Evolutionary conservation across 2,113 vertebrate species (phyloP).

Genomic region (Fulica atra): DNA sequence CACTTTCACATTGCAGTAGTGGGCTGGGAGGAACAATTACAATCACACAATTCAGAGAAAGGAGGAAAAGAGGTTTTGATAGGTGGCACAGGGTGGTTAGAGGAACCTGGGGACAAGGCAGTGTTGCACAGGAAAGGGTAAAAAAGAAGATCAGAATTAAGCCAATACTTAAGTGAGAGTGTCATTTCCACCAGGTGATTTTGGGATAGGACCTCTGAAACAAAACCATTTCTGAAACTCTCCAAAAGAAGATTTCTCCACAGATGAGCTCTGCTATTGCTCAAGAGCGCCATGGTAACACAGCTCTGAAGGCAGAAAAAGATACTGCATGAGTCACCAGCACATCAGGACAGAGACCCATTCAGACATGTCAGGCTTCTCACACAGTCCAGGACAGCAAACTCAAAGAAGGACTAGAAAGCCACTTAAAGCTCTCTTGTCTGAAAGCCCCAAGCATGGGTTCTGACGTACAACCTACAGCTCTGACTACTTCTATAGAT

Average conservation of each 20-base stretch:
- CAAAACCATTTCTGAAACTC: not conserved
- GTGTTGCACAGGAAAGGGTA: not conserved
- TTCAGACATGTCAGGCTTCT: not conserved
- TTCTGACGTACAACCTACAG: not conserved
- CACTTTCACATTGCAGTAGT: not conserved
- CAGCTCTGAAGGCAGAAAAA: not conserved
- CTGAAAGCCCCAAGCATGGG: not conserved
- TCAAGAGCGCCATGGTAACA: not conserved
- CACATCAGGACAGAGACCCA: not conserved
- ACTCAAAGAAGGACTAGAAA: not conserved
- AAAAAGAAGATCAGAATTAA: not conserved
- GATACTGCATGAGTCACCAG: not conserved
- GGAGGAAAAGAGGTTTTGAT: not conserved
- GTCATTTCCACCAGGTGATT: not conserved
- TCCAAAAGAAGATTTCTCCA: not conserved
- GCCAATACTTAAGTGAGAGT: not conserved
- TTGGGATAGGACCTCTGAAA: not conserved
- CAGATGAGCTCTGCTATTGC: not conserved
- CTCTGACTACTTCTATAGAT: not conserved
- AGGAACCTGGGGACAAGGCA: not conserved
- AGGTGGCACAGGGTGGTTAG: not conserved
- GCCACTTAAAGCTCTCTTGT: not conserved
- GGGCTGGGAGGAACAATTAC: not conserved
- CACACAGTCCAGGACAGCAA: not conserved
- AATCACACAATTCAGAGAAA: not conserved